Conservation (phyloP, 2,888 invertebrate genomes). For the Plebejus melissa region DNA sequence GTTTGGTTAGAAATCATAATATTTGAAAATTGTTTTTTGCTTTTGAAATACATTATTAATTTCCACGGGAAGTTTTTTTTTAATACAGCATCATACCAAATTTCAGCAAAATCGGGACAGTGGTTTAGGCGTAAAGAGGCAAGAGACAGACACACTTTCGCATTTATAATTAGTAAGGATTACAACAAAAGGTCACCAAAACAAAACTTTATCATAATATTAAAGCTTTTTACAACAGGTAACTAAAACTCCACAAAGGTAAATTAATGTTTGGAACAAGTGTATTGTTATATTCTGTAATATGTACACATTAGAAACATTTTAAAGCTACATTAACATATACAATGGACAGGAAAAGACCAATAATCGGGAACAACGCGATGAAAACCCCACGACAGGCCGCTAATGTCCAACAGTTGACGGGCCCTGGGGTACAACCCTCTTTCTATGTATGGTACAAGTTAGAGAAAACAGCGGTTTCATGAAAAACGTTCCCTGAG, state of each 20-base stretch:
- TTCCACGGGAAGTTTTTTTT: neutral
- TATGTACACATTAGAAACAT: neutral
- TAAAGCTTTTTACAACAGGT: neutral
- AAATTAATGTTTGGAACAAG: neutral
- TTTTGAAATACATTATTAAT: no score
- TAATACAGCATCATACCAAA: no score
- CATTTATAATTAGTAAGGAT: no score
- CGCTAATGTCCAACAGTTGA: slow-evolving; percentile 15
- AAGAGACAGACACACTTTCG: no score
- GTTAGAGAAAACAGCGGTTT: neutral
- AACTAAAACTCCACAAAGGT: neutral
- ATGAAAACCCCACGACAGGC: slow-evolving; percentile 1
- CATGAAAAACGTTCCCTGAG: no score
- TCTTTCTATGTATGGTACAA: neutral
- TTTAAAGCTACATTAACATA: neutral
- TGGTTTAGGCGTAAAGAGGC: no score
- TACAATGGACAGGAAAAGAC: neutral
- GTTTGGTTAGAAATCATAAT: neutral
- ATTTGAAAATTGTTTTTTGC: neutral
- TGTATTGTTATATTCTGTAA: neutral
- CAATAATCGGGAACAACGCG: neutral
- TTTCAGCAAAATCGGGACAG: no score
- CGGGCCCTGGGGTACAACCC: slow-evolving; percentile 6
- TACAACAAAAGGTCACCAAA: no score
- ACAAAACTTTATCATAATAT: no score